Evolutionary conservation across 2,888 invertebrate genomes (phyloP).

Genomic region (Morinoia aosen): DNA sequence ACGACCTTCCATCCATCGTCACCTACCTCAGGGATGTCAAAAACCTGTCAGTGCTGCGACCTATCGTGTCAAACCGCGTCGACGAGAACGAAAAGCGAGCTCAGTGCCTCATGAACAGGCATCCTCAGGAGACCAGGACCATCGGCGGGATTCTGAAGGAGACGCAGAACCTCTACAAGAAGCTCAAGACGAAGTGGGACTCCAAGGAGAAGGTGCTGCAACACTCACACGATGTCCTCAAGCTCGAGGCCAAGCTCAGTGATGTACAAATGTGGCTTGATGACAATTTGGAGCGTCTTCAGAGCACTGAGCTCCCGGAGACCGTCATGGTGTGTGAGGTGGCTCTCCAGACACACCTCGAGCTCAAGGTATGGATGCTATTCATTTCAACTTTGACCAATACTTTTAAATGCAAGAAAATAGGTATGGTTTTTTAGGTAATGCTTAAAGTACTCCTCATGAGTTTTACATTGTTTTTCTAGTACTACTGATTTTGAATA

Average conservation of each 20-base stretch:
- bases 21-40: background rate
- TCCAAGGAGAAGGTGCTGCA: conserved; percentile 16
- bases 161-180: background rate
- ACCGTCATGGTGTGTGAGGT: background rate
- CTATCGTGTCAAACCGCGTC: background rate
- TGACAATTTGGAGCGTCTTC: background rate
- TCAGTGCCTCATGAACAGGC: background rate
- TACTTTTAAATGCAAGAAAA: no score
- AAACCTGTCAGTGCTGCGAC: background rate
- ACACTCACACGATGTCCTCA: conserved; percentile 12
- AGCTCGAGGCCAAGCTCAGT: background rate
- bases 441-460: no score
- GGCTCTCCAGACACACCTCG: background rate
- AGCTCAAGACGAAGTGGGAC: conserved; percentile 35
- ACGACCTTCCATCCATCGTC: background rate
- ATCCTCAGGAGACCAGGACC: background rate
- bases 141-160: background rate
- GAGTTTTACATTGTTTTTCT: no score
- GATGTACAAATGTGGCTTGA: background rate
- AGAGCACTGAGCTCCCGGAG: background rate
- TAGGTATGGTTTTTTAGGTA: no score
- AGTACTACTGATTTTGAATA: no score
- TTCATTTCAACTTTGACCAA: background rate
- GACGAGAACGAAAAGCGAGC: background rate
- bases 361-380: background rate